These are phyloP conservation scores for Plagodis pulveraria DNA, from an alignment of 2,888 invertebrate species.

Conservation along the genomic window DNA sequence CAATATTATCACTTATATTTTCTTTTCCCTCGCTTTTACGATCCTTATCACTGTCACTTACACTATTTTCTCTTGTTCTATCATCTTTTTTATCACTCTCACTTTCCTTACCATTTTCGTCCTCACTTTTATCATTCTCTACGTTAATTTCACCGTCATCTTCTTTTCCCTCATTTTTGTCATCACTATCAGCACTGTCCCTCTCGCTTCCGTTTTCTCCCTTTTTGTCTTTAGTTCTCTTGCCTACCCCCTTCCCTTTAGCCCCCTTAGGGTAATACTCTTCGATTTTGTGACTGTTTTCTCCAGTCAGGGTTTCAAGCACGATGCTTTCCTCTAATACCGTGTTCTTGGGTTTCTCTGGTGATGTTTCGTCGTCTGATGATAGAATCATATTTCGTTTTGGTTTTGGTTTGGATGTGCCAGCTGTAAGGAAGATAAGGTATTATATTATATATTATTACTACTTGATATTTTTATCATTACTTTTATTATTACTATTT, in stretches of 20 bases:
- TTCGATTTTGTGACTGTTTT: conserved; percentile 69
- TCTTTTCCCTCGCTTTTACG: conserved; percentile 31
- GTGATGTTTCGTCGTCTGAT: conserved; percentile 46
- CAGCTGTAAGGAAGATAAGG: conserved; percentile 25
- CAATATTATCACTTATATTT: conserved; percentile 41
- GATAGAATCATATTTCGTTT: conserved; percentile 63
- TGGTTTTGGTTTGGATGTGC: conserved; percentile 46
- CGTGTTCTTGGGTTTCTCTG: conserved; percentile 53
- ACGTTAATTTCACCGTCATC: not conserved
- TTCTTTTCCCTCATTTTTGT: not conserved
- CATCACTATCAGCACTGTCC: conserved; percentile 41
- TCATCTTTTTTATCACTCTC: not conserved
- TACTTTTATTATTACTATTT: no score
- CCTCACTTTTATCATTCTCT: not conserved
- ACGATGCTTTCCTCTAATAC: conserved; percentile 63
- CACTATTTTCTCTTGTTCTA: not conserved
- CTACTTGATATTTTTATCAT: no score
- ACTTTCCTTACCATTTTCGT: not conserved
- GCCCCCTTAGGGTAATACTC: conserved; percentile 64
- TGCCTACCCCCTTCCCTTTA: conserved; percentile 58
- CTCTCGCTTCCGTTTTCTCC: not conserved
- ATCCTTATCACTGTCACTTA: not conserved
- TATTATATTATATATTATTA: not conserved
- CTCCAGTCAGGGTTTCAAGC: conserved; percentile 63
- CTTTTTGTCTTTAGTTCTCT: conserved; percentile 48